Conservation (phyloP, 2,888 invertebrate genomes). For the Amitus sp. region DNA sequence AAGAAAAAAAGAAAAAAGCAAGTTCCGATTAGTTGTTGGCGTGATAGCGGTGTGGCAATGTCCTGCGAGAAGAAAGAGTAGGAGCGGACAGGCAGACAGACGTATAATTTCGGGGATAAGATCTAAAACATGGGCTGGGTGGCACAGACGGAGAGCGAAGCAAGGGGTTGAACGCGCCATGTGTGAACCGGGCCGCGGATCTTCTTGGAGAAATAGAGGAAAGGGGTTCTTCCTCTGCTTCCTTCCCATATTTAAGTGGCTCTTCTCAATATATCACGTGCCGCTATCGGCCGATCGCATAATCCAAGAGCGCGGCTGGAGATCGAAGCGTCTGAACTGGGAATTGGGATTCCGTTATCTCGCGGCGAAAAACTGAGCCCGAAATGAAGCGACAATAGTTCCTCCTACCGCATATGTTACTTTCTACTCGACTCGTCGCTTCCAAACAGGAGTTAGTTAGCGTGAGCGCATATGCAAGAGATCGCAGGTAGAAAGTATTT, state of each 20-base stretch:
- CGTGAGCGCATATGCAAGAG: slow-evolving; percentile 54
- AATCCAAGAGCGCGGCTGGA: not conserved
- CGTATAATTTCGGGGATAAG: slow-evolving; percentile 64
- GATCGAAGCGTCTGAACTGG: not conserved
- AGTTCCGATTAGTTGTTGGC: slow-evolving; percentile 44
- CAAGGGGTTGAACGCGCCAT: slow-evolving; percentile 42
- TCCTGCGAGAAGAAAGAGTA: slow-evolving; percentile 49
- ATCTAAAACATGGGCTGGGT: slow-evolving; percentile 58
- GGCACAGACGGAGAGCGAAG: slow-evolving; percentile 61
- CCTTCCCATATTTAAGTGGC: slow-evolving; percentile 10
- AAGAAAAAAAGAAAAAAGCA: slow-evolving; percentile 40
- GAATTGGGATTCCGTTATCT: not conserved
- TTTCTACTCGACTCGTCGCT: slow-evolving; percentile 32
- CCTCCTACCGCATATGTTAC: slow-evolving; percentile 42
- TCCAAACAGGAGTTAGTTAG: slow-evolving; percentile 48
- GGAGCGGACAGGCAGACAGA: slow-evolving; percentile 60
- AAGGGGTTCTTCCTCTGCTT: slow-evolving; percentile 6
- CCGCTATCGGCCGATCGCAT: too few relatives aligned
- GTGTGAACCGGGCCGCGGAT: slow-evolving; percentile 39
- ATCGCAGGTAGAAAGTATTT: slow-evolving; percentile 50
- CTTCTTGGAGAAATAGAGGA: slow-evolving; percentile 15
- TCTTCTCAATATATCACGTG: slow-evolving; percentile 14
- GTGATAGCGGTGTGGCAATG: slow-evolving; percentile 51
- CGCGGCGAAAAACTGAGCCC: not conserved
- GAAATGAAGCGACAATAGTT: not conserved